Evolutionary conservation across 2,888 invertebrate genomes (phyloP), one percentile per base, ranked within the genome.

Genomic region (Tanytarsus gracilentus): DNA sequence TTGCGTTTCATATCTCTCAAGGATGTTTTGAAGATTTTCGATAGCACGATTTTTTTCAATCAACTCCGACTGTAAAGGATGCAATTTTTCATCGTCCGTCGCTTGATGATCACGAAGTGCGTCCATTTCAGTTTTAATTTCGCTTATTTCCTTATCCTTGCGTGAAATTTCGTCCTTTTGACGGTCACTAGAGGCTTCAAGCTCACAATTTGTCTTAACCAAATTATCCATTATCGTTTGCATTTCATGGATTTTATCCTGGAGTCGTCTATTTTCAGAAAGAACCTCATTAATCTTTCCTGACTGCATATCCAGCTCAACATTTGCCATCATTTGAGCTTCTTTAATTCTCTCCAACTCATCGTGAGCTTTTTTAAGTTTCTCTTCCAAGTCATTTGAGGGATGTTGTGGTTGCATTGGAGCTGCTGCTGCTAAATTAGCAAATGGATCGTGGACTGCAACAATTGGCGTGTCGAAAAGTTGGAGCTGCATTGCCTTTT

Each of bases 171-270:
- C 51, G 25, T 48, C 25, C 33, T 48, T 48, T 21, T 30, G 33
- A 27, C 25, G 9, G n/a, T 48, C 48, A 8, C n/a, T 40, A 4
- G n/a, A 11, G 40, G 30, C 27, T 27, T 40, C 56, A 11, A 40
- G 7, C 4, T 39, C 30, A 26, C 73, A 70, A 60, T 72, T 73
- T 64, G 73, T 72, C 65, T 71, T 69, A 63, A 75, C 73, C 3
- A 69, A 66, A 61, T 70, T 70, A 48, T 71, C 72, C 36, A 77
- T 66, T 62, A 75, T 70, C 29, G 71, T 71, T 62, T 75, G 71
- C 14, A 77, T 63, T 2, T 70, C 68, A 63, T 70, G 69, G 3
- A 75, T 67, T 67, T 73, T 74, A 2, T 69, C 66, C 16, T 69
- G 64, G 4, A 75, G 63, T 25, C 69, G 67, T 50, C 68, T 67